A percentile compares a stretch with the other conserved stretches of the same genome.
Conservation (phyloP, 2,888 invertebrate species). For the Dichetophora obliterata region DNA sequence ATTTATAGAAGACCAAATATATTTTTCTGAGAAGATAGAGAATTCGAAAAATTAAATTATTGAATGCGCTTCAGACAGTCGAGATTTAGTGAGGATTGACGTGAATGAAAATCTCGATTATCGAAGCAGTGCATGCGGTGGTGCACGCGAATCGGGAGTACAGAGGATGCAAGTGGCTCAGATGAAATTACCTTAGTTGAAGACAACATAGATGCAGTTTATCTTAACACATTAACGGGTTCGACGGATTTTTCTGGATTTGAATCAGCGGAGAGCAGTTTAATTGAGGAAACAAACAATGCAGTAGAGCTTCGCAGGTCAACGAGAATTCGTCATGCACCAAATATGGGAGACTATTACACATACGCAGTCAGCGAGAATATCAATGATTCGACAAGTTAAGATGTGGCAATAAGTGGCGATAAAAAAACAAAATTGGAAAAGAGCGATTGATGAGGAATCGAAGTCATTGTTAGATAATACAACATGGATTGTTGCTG, state of each 20-base stretch:
- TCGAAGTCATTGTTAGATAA: constrained; percentile 9
- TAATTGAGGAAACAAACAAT: too few species aligned
- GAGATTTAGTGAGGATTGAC: neutral
- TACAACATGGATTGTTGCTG: constrained; percentile 22
- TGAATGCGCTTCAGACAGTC: neutral
- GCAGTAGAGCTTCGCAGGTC: neutral
- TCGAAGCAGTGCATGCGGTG: neutral
- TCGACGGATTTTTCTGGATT: neutral
- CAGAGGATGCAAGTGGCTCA: neutral
- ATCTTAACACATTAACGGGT: neutral
- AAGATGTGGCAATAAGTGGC: constrained; percentile 2
- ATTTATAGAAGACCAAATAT: too few species aligned
- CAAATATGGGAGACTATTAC: neutral
- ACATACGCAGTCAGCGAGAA: neutral
- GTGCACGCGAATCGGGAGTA: neutral
- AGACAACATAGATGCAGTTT: neutral
- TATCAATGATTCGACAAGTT: neutral
- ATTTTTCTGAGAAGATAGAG: neutral
- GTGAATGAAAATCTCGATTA: neutral
- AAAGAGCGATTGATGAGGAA: constrained; percentile 8
- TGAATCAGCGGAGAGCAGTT: neutral
- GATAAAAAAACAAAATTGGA: constrained; percentile 11
- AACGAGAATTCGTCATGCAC: neutral
- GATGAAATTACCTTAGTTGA: neutral
- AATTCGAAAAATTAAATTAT: neutral